Base-by-base conservation (phyloP, 2,797 vertebrate genomes). In the Xiphorhynchus erythropygius region DNA sequence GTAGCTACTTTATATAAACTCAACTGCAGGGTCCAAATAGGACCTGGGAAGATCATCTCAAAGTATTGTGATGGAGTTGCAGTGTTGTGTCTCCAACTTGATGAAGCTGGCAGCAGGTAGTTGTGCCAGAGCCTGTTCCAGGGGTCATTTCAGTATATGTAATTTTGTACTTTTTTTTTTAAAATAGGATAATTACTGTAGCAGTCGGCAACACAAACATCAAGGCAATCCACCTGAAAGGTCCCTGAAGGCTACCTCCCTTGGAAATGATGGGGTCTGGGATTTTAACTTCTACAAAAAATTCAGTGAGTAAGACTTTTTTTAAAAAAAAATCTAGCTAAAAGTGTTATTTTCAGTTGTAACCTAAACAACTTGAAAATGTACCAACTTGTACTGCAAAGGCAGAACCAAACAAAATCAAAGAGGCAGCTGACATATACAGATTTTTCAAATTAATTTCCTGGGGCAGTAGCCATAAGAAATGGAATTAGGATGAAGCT, bases 331-430 rank as follows among this genome's bases (percentile, higher is more conserved):
- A 64, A 24, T 19, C 16, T 57, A 67, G 18, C 8, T 32, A 32
- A 41, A 14, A 50, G 46, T 53, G 11, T 64, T 82, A 41, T 60
- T 68, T 75, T 69, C 65, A 79, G 33, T 57, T 2, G 1, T 56
- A 52, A 57, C 1, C 18, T 46, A 55, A 5, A 9, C 50, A 32
- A 62, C 55, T 57, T 83, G 68, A 52, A 80, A 85, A 30, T 73
- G 75, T 59, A 32, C 60, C 28, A 39, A 11, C 47, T 87, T 69
- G 39, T 11, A 17, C 24, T 80, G 90, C 4, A 6, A 60, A 84
- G 12, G n/a, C 30, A 84, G 57, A 78, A 73, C 9, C 17, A 77
- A 93, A 84, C 12, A 50, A 80, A 93, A 81, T 64, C 57, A 84
- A 41, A 67, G 52, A 79, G 47, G 33, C 39, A 92, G 50, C 28